These are phyloP conservation scores for Channa striata DNA, from an alignment of 2,797 vertebrate genomes.

Conservation along the genomic window DNA sequence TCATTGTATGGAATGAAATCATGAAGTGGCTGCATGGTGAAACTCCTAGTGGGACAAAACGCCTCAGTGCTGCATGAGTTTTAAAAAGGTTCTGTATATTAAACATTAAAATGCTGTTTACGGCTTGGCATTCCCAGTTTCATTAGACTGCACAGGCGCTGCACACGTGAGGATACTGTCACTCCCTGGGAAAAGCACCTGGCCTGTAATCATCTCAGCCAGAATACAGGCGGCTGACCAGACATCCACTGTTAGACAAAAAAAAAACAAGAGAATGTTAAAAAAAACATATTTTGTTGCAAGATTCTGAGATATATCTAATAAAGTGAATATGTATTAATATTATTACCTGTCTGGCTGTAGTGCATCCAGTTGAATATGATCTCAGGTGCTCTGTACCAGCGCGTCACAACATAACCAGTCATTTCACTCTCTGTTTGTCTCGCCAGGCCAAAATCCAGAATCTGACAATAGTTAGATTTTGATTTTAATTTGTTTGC, in stretches of 20 bases:
- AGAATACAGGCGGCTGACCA: conserved; percentile 89
- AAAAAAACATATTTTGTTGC: conserved; percentile 2
- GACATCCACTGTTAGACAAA: conserved; percentile 83
- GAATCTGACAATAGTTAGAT: conserved; percentile 74
- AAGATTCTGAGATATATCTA: neutral
- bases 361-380: conserved; percentile 92
- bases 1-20: too few relatives aligned
- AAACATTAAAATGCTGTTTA: neutral
- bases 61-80: neutral
- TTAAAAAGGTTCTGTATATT: neutral
- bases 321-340: conserved; percentile 2
- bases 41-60: too few relatives aligned
- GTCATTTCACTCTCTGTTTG: conserved; percentile 89
- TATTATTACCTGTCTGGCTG: conserved; percentile 83
- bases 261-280: conserved; percentile 2
- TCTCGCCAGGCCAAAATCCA: conserved; percentile 88
- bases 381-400: conserved; percentile 89
- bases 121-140: neutral
- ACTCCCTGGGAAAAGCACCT: conserved; percentile 85
- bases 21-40: too few relatives aligned
- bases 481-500: neutral
- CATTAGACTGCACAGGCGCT: conserved; percentile 7
- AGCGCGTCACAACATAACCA: conserved; percentile 88
- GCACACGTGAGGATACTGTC: conserved; percentile 85
- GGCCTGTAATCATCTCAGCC: conserved; percentile 87